These are phyloP conservation scores for Diaperis boleti DNA, from an alignment of 2,888 invertebrate genomes.

Conservation along the genomic window DNA sequence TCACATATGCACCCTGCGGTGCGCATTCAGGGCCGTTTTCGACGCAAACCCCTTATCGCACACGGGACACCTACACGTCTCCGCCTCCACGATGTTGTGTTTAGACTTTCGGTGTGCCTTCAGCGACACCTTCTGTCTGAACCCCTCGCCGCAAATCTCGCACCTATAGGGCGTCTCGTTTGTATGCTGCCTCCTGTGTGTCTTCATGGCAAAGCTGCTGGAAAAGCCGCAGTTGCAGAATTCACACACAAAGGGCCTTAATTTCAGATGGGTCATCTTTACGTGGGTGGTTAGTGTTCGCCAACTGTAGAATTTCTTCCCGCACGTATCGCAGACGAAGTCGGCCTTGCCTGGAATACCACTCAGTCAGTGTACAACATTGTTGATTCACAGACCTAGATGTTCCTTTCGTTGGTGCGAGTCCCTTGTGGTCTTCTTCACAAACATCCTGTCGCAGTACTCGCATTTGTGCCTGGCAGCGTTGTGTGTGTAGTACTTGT, in stretches of 20 bases:
- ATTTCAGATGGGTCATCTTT: conserved; percentile 56
- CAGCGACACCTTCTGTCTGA: conserved; percentile 57
- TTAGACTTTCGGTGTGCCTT: conserved; percentile 55
- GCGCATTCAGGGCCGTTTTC: conserved; percentile 4
- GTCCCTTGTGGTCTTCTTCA: conserved; percentile 63
- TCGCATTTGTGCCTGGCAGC: conserved; percentile 64
- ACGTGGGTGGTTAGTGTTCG: conserved; percentile 53
- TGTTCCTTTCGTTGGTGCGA: conserved; percentile 18
- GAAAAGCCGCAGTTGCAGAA: conserved; percentile 57
- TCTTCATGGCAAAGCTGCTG: conserved; percentile 53
- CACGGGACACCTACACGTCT: conserved; percentile 50
- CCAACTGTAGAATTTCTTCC: conserved; percentile 53
- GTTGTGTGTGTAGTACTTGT: conserved; percentile 28
- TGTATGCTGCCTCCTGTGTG: conserved; percentile 57
- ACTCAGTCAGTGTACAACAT: no score
- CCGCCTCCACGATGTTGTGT: conserved; percentile 53
- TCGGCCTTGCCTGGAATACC: no score
- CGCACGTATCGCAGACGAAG: conserved; percentile 53
- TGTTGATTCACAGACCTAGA: no score
- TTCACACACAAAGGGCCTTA: conserved; percentile 55
- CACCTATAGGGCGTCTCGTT: conserved; percentile 57
- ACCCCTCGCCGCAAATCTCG: conserved; percentile 55
- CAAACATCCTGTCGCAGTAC: conserved; percentile 58
- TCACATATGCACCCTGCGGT: no score
- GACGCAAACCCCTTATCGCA: conserved; percentile 50